Percentiles rank a stretch among this genome's conserved stretches.
phyloP scores from a whole-genome alignment of 2,888 invertebrate species.

The Drosophila peninsularis region DNA sequence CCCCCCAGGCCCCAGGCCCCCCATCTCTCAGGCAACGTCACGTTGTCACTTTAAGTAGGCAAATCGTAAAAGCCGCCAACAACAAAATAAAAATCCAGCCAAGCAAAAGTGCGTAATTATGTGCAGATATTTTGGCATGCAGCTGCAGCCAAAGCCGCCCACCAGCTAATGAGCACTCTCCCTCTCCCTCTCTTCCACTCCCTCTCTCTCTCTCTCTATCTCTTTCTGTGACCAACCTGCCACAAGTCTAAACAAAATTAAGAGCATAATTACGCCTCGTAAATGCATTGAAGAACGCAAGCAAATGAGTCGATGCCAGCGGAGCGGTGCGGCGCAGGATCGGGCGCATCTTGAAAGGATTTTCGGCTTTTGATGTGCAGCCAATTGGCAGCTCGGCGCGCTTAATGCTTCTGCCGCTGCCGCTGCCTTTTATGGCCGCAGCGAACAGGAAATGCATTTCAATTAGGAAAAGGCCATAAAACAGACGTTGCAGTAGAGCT shows the following conservation, averaged over 20 bases:
- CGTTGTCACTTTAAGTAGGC: constrained; percentile 77
- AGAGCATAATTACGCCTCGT: constrained; percentile 54
- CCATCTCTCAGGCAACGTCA: constrained; percentile 49
- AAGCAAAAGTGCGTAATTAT: constrained; percentile 74
- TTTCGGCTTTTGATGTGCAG: constrained; percentile 71
- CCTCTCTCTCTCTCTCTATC: background rate
- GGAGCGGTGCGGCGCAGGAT: constrained; percentile 22
- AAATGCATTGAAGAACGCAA: constrained; percentile 47
- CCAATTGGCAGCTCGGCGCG: constrained; percentile 61
- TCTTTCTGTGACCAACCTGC: constrained; percentile 8
- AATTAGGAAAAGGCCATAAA: constrained; percentile 31
- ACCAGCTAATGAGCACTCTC: constrained; percentile 55
- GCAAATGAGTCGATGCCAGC: constrained; percentile 24
- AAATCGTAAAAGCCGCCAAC: constrained; percentile 68
- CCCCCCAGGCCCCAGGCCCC: background rate
- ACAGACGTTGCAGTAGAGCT: background rate
- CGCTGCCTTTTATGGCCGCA: constrained; percentile 46
- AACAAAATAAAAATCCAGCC: constrained; percentile 24
- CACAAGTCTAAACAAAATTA: constrained; percentile 63
- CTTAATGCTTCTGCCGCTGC: constrained; percentile 13
- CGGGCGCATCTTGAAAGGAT: constrained; percentile 71
- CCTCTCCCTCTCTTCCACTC: background rate
- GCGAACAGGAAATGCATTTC: constrained; percentile 55
- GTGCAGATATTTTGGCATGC: constrained; percentile 52
- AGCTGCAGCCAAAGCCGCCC: constrained; percentile 47